These are phyloP conservation scores for Vidua chalybeata DNA, from an alignment of 2,113 vertebrate species.

Conservation along the genomic window DNA sequence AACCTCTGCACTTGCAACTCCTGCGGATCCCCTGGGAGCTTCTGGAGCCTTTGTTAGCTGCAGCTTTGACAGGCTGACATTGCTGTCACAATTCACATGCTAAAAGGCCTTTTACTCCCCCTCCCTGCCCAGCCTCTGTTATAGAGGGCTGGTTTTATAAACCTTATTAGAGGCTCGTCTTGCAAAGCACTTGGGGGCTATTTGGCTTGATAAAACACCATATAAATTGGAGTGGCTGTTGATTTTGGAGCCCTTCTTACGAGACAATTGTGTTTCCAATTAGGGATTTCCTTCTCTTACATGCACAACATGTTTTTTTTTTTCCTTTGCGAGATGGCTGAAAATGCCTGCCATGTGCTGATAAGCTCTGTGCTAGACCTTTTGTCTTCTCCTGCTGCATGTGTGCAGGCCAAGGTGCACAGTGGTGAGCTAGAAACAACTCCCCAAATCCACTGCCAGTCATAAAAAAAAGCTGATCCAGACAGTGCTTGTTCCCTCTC, in stretches of 20 bases:
- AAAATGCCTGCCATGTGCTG: conserved; percentile 40
- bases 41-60: neutral
- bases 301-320: neutral
- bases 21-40: neutral
- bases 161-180: conserved; percentile 29
- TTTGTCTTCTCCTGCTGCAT: conserved; percentile 6
- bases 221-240: conserved; percentile 56
- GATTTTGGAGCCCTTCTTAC: conserved; percentile 23
- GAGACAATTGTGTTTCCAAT: conserved; percentile 31
- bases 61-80: neutral
- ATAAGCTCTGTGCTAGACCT: conserved; percentile 26
- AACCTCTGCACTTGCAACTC: neutral
- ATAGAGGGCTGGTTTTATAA: conserved; percentile 13
- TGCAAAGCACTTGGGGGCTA: conserved; percentile 16
- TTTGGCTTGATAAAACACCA: conserved; percentile 53
- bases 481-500: neutral
- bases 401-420: neutral
- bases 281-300: conserved; percentile 45
- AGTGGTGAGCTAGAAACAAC: neutral
- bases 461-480: neutral
- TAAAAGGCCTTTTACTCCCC: neutral
- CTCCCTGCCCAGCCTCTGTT: neutral
- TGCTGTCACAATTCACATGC: neutral
- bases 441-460: neutral
- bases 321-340: conserved; percentile 9